Evolutionary conservation across 1,140 invertebrate genomes (phyloP), one percentile per base, ranked within the genome.

Genomic region (Manduca sexta): DNA sequence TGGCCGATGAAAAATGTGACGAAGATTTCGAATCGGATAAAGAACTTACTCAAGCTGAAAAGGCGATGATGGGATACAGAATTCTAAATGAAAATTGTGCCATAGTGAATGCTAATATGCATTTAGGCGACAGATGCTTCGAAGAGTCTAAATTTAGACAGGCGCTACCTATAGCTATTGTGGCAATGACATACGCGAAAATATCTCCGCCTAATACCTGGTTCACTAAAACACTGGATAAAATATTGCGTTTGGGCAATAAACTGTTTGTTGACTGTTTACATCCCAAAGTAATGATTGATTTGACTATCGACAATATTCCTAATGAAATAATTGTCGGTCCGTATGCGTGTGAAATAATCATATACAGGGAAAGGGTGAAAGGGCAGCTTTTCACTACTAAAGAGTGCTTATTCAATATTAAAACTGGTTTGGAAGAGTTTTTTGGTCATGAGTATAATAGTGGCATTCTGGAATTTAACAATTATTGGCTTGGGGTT

Each of bases 161-260:
- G 64, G 81, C 87, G 0, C 61, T 88, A 18, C 60, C 87, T 3
- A 86, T 88, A 51, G 77, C 82, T 0, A 62, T 86, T 4, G 74
- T 83, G 12, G 84, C 86, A 39, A 77, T 89, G 80, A 87, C 86
- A 0, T 89, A 88, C 53, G 84, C 87, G 0, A 83, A 87, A 65
- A 88, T 89, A 46, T 87, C 87, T 0, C 87, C 86, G 4, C 86
- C 88, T 0, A 87, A 84, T 45, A 86, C 84, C 0, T 89, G 88
- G 88, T 82, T 85, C 53, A 83, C 76, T 2, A 88, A 83, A 43
- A 88, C 86, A 0, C 34, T 89, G 6, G 87, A 89, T 45, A 88
- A 89, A 70, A 80, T 89, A 34, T 67, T 88, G 58, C 78, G 86
- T 3, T 68, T 88, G 21, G 88, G 87, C 0, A 88, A 86, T 42